Evolutionary conservation across 2,888 invertebrate species (phyloP).

Genomic region (Caenorhabditis sp.): DNA sequence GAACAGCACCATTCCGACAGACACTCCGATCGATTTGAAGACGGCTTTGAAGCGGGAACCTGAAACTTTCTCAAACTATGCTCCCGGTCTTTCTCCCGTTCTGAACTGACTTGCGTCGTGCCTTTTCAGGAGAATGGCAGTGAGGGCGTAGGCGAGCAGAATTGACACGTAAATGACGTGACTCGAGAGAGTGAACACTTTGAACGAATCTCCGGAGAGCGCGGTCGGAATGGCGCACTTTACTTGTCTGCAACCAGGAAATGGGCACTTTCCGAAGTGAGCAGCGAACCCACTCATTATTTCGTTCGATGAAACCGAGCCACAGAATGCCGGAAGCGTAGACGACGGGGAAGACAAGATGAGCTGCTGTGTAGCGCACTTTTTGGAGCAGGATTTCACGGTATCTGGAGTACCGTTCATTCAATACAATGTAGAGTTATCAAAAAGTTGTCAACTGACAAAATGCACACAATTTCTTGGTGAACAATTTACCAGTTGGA

Average conservation of each 20-base stretch:
- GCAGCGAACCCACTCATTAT: constrained; percentile 29
- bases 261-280: constrained; percentile 23
- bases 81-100: background rate
- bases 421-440: too few species aligned
- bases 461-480: too few species aligned
- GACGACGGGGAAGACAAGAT: constrained; percentile 33
- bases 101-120: constrained; percentile 37
- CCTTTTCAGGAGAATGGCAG: constrained; percentile 44
- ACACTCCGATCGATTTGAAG: constrained; percentile 59
- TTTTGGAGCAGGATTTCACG: constrained; percentile 37
- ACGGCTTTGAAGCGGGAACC: constrained; percentile 59
- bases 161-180: constrained; percentile 53
- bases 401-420: constrained; percentile 32
- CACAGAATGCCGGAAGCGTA: constrained; percentile 37
- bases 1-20: constrained; percentile 57
- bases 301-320: constrained; percentile 43
- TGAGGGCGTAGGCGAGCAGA: constrained; percentile 44
- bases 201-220: constrained; percentile 51
- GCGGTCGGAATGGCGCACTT: constrained; percentile 57
- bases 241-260: constrained; percentile 41
- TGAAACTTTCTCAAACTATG: constrained; percentile 2
- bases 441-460: too few species aligned
- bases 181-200: constrained; percentile 57
- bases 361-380: constrained; percentile 21
- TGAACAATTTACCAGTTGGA: too few species aligned